Evolutionary conservation across 2,888 invertebrate genomes (phyloP).

Genomic region (Neoitamus cyanurus): DNA sequence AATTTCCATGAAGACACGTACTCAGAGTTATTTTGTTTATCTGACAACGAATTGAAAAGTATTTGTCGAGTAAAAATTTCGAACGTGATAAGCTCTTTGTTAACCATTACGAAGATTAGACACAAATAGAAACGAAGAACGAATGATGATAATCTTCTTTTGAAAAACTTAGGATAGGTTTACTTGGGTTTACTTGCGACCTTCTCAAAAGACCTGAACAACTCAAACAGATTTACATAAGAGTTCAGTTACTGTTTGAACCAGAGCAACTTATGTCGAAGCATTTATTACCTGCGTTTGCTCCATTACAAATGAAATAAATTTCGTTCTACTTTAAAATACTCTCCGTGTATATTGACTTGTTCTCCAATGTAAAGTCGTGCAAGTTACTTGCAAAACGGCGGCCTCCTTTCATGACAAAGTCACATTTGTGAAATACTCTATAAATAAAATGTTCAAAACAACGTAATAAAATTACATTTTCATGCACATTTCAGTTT

Average conservation of each 20-base stretch:
- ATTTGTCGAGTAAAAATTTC: background rate
- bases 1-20: background rate
- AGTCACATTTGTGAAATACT: background rate
- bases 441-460: constrained; percentile 19
- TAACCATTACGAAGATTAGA: background rate
- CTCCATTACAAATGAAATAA: background rate
- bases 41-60: background rate
- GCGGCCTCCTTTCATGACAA: constrained; percentile 19
- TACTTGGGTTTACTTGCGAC: background rate
- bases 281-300: background rate
- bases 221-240: background rate
- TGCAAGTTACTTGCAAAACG: background rate
- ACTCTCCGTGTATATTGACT: background rate
- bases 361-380: background rate
- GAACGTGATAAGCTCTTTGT: background rate
- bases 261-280: background rate
- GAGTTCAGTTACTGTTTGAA: background rate
- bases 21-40: background rate
- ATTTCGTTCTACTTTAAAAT: constrained; percentile 1
- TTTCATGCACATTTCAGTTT: constrained; percentile 1
- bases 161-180: no score
- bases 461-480: constrained; percentile 1
- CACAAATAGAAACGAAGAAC: background rate
- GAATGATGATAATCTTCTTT: background rate
- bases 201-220: background rate